Percentiles rank a stretch among this genome's conserved stretches.
These are phyloP conservation scores for Sitodiplosis mosellana DNA, from an alignment of 1,140 invertebrate species.

Conservation along the genomic window DNA sequence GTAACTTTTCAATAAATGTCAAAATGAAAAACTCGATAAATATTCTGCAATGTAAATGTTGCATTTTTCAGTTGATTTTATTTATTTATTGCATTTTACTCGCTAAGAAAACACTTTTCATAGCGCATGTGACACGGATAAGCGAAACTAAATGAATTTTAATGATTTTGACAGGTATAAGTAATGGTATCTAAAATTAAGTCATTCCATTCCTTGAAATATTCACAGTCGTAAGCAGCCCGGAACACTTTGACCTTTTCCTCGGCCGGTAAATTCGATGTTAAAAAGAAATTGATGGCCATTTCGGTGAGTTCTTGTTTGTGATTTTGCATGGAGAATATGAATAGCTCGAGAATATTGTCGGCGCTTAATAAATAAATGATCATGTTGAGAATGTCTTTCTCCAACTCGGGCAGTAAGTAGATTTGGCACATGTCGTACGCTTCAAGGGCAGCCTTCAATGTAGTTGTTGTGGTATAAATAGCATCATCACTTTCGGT, in stretches of 20 bases:
- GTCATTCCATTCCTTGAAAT: slow-evolving; percentile 20
- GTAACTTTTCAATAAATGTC: too few relatives aligned
- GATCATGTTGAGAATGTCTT: slow-evolving; percentile 12
- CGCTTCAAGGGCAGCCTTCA: slow-evolving; percentile 16
- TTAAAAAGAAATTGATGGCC: slow-evolving; percentile 20
- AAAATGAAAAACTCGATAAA: too few relatives aligned
- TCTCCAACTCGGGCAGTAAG: slow-evolving; percentile 20
- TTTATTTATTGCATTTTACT: too few relatives aligned
- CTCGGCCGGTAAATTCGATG: slow-evolving; percentile 9
- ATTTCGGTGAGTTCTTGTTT: slow-evolving; percentile 20
- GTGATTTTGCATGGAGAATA: slow-evolving; percentile 22
- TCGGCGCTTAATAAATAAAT: slow-evolving; percentile 14
- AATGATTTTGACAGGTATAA: not conserved
- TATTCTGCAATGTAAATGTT: too few relatives aligned
- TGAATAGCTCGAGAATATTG: slow-evolving; percentile 17
- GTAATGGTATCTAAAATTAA: slow-evolving; percentile 18
- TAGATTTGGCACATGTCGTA: slow-evolving; percentile 23
- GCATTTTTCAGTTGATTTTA: too few relatives aligned
- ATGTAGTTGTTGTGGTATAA: slow-evolving; percentile 9
- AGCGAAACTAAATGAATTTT: too few relatives aligned
- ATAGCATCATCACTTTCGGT: not conserved
- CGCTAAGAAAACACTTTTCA: too few relatives aligned
- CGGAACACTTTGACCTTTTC: slow-evolving; percentile 17
- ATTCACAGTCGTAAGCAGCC: slow-evolving; percentile 18
- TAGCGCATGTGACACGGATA: too few relatives aligned